Conservation (phyloP, 2,888 invertebrate genomes). For the Willowsia nigromaculata region DNA sequence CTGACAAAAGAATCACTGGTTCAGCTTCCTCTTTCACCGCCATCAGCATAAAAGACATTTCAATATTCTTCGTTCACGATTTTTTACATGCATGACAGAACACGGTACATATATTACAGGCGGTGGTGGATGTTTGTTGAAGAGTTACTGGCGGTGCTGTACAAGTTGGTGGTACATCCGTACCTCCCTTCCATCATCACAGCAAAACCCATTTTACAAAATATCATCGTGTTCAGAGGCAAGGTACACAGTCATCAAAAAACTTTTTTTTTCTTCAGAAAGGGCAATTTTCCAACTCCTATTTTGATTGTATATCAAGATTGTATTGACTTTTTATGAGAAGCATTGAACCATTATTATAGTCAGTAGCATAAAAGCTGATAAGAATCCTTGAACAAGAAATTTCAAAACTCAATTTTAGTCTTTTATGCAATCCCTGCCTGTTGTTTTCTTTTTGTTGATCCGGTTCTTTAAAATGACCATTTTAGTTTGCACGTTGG, state of each 20-base stretch:
- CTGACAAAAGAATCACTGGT: slow-evolving; percentile 23
- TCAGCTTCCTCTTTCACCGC: neutral
- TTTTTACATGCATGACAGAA: slow-evolving; percentile 44
- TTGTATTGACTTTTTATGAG: slow-evolving; percentile 8
- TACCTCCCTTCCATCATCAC: neutral
- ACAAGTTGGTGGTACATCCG: neutral
- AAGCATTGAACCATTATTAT: slow-evolving; percentile 6
- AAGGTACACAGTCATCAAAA: neutral
- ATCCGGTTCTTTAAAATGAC: slow-evolving; percentile 30
- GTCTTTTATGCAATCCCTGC: neutral
- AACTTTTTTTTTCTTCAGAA: neutral
- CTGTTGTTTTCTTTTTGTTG: slow-evolving; percentile 21
- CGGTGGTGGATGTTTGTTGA: neutral
- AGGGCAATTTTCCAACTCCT: slow-evolving; percentile 5
- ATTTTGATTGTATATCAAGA: slow-evolving; percentile 24
- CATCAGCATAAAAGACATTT: slow-evolving; percentile 1
- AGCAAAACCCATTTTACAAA: neutral
- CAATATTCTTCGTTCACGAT: slow-evolving; percentile 34
- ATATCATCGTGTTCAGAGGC: neutral
- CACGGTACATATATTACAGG: neutral
- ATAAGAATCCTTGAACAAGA: neutral
- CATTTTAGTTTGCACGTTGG: neutral
- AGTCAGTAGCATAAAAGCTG: neutral
- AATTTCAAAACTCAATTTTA: slow-evolving; percentile 20
- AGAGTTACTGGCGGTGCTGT: neutral